These are phyloP conservation scores for Drosophila villosipedis DNA, from an alignment of 2,888 invertebrate species.

Conservation along the genomic window DNA sequence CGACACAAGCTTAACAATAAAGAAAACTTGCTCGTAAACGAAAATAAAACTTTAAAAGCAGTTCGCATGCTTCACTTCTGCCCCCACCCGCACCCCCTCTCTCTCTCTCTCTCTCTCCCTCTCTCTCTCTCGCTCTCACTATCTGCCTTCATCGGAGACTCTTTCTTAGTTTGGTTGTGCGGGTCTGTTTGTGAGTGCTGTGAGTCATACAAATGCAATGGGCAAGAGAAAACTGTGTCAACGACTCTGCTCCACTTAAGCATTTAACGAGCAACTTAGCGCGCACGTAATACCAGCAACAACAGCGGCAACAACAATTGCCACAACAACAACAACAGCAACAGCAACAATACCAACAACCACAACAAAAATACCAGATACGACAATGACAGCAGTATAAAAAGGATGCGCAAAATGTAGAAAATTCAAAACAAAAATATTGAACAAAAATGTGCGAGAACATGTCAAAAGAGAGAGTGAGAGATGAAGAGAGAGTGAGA, in stretches of 20 bases:
- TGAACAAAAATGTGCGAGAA: slow-evolving; percentile 65
- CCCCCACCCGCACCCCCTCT: no score
- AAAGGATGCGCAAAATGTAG: slow-evolving; percentile 66
- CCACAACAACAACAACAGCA: slow-evolving; percentile 31
- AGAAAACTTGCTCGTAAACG: slow-evolving; percentile 54
- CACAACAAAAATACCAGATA: slow-evolving; percentile 18
- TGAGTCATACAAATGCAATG: slow-evolving; percentile 67
- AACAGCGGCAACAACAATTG: slow-evolving; percentile 33
- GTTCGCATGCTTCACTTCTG: slow-evolving; percentile 26
- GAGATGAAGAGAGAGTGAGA: not conserved
- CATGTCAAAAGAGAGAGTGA: slow-evolving; percentile 16
- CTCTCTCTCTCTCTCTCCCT: not conserved
- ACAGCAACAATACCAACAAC: slow-evolving; percentile 2
- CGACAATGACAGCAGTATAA: slow-evolving; percentile 50
- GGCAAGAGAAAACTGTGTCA: slow-evolving; percentile 72
- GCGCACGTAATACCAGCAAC: slow-evolving; percentile 58
- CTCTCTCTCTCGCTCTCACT: not conserved
- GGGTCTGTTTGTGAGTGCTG: slow-evolving; percentile 48
- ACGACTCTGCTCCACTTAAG: slow-evolving; percentile 81
- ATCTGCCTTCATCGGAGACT: not conserved
- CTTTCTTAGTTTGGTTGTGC: not conserved
- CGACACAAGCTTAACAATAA: slow-evolving; percentile 51
- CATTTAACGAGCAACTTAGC: slow-evolving; percentile 75
- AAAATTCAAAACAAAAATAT: slow-evolving; percentile 77
- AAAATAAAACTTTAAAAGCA: slow-evolving; percentile 63